phyloP scores from a whole-genome alignment of 2,113 vertebrate genomes.

The Megalops atlanticus region DNA sequence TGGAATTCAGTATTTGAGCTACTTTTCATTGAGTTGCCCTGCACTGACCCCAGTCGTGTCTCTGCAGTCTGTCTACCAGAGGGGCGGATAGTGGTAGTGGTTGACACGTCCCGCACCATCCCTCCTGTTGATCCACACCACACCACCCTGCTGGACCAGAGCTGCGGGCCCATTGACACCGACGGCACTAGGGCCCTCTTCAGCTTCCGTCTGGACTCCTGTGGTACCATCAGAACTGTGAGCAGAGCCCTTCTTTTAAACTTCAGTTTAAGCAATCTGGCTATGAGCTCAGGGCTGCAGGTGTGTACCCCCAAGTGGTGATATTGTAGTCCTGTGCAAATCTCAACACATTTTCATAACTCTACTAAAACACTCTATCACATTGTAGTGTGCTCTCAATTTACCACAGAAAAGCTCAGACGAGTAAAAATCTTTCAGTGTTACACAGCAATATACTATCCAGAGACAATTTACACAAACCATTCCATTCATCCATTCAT shows the following conservation, averaged over 20 bases:
- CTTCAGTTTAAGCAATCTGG: neutral
- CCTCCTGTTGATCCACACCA: slow-evolving; percentile 44
- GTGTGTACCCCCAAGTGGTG: neutral
- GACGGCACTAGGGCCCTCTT: slow-evolving; percentile 49
- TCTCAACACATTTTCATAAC: too few relatives aligned
- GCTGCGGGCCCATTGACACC: slow-evolving; percentile 45
- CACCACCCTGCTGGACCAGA: slow-evolving; percentile 49
- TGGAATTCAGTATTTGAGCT: neutral
- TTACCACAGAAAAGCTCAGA: too few relatives aligned
- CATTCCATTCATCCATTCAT: neutral
- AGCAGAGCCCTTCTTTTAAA: slow-evolving; percentile 5
- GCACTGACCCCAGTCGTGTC: neutral
- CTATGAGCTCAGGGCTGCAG: too few relatives aligned
- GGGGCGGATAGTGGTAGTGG: slow-evolving; percentile 47
- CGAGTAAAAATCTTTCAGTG: too few relatives aligned
- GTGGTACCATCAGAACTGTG: slow-evolving; percentile 54
- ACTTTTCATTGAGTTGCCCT: neutral
- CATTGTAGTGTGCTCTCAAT: too few relatives aligned
- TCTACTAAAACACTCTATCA: too few relatives aligned
- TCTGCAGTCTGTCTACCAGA: slow-evolving; percentile 57
- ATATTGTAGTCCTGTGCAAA: neutral
- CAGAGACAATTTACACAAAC: neutral
- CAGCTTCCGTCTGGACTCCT: slow-evolving; percentile 47
- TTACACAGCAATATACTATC: neutral
- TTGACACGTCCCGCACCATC: slow-evolving; percentile 36